Evolutionary conservation across 2,888 invertebrate genomes (phyloP).

Genomic region (Dyspetes luteomarginatus): DNA sequence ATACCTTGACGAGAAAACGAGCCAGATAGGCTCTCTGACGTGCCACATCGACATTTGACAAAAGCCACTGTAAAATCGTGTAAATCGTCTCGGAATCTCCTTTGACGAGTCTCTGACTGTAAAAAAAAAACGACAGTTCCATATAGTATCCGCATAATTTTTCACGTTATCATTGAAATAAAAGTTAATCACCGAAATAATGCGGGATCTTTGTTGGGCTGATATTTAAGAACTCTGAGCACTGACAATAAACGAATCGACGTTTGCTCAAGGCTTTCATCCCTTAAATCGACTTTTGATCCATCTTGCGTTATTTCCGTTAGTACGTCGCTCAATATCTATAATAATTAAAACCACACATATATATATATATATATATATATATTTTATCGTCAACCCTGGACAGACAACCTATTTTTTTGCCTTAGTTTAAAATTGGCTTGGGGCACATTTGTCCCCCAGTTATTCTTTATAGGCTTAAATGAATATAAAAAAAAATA

Average conservation of each 20-base stretch:
- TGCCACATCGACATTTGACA: constrained; percentile 89
- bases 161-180: neutral
- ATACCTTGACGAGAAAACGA: constrained; percentile 79
- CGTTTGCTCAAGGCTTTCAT: constrained; percentile 91
- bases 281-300: constrained; percentile 89
- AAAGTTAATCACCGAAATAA: constrained; percentile 73
- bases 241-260: constrained; percentile 89
- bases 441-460: too few species aligned
- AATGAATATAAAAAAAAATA: too few species aligned
- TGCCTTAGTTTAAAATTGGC: too few species aligned
- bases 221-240: constrained; percentile 91
- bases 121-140: constrained; percentile 18
- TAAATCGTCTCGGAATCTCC: constrained; percentile 91
- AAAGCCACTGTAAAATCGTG: constrained; percentile 92
- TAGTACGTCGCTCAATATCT: constrained; percentile 87
- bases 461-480: too few species aligned
- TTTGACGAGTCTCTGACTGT: constrained; percentile 88
- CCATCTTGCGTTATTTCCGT: constrained; percentile 86
- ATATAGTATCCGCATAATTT: neutral
- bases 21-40: constrained; percentile 94
- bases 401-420: too few species aligned
- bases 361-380: neutral
- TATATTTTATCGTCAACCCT: neutral
- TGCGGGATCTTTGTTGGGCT: constrained; percentile 85
- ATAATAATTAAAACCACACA: too few species aligned